Base-by-base conservation (phyloP, 1,140 invertebrate species). In the Theocolax elegans region DNA sequence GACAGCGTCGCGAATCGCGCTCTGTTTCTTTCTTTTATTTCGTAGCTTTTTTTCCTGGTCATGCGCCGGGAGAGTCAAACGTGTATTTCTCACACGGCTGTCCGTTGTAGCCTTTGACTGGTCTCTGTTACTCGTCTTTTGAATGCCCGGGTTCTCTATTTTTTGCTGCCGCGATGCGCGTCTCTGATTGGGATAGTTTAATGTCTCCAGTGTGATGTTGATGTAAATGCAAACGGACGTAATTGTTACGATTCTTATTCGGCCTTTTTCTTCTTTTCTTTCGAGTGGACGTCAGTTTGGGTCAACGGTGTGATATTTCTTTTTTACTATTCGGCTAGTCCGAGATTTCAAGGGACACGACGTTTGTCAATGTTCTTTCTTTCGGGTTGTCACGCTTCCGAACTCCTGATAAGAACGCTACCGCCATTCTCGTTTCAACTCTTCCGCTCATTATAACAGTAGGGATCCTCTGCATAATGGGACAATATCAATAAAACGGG, bases 131-230 rank as follows among this genome's bases (percentile, higher is more conserved):
- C 19, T 59, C 10, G 10, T 31, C 29, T 35, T 54, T 54, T 35
- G 4, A 38, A 40, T 3, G 54, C 15, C 27, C n/a, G 10, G 13
- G 3, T 17, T 44, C 15, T 3, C 49, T 25, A 35, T 59, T 59
- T 59, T 59, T 42, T 25, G 6, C 17, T 38, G 17, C 6, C 8
- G 19, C 59, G 10, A 21, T 23, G 8, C 27, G 3, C 25, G 17
- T 65, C 35, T 44, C 23, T 51, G 49, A 65, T 65, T 65, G 35
- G 62, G n/a, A 65, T 38, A 27, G 63, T 54, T 42, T 65, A 65
- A 54, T 65, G 48, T 42, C 49, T 9, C 56, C 35, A 40, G n/a
- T 42, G 13, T 29, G 46, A 64, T 21, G 48, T 27, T 9, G 38
- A 65, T 35, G 51, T 25, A 27, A 65, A 51, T 46, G 23, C 17